phyloP scores from a whole-genome alignment of 1,140 invertebrate genomes.

The Reticulitermes speratus region DNA sequence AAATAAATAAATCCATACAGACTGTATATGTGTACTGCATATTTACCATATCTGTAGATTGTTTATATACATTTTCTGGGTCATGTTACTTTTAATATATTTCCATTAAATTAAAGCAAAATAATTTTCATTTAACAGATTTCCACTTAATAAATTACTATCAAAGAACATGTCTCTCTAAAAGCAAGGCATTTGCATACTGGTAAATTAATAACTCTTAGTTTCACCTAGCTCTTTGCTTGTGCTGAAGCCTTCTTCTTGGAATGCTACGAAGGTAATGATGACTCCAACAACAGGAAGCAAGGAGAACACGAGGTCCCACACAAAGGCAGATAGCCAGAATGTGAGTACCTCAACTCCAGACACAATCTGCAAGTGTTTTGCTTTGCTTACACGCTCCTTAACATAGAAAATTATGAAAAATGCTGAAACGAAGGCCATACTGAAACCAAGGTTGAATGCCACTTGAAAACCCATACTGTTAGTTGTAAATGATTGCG shows the following conservation, averaged over 20 bases:
- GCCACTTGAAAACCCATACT: conserved; percentile 32
- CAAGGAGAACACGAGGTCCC: conserved; percentile 55
- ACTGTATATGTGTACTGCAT: too few relatives aligned
- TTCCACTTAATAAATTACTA: too few relatives aligned
- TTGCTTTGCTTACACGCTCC: conserved; percentile 58
- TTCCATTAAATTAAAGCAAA: too few relatives aligned
- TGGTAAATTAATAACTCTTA: background rate
- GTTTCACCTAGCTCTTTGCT: conserved; percentile 20
- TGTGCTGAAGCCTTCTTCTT: conserved; percentile 25
- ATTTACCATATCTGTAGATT: too few relatives aligned
- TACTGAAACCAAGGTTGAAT: conserved; percentile 53
- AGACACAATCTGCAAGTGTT: conserved; percentile 64
- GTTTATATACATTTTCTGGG: too few relatives aligned
- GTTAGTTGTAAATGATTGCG: background rate
- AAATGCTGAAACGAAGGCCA: conserved; percentile 65
- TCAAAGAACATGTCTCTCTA: too few relatives aligned
- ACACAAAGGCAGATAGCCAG: conserved; percentile 50
- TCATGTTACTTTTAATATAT: too few relatives aligned
- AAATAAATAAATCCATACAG: too few relatives aligned
- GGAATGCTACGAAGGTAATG: conserved; percentile 24
- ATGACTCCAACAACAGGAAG: conserved; percentile 11
- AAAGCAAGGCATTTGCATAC: too few relatives aligned
- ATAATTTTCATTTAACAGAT: too few relatives aligned
- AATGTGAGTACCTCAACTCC: conserved; percentile 58
- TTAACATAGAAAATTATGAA: conserved; percentile 65